Percentiles rank a stretch among this genome's conserved stretches.
These are phyloP conservation scores for Aphidius ervi DNA, from an alignment of 1,140 invertebrate species.

Conservation along the genomic window DNA sequence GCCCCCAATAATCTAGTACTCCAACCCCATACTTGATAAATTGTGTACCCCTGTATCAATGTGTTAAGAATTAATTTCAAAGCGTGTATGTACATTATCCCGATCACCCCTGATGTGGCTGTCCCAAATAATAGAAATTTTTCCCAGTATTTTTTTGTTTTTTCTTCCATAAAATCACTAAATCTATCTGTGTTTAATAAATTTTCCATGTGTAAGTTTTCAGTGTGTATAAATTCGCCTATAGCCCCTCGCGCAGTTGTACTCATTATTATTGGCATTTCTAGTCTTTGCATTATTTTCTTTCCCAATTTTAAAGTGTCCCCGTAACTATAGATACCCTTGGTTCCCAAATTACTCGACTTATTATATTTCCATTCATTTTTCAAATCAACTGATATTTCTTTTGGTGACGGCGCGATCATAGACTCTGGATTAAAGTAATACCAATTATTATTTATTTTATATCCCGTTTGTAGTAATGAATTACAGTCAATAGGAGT, in stretches of 20 bases:
- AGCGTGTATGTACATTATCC: not conserved
- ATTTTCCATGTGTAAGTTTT: not conserved
- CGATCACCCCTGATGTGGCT: conserved; percentile 13
- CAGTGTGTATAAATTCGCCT: not conserved
- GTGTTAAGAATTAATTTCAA: conserved; percentile 16
- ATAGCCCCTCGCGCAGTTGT: conserved; percentile 11
- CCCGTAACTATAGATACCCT: conserved; percentile 13
- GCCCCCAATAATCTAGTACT: conserved; percentile 8
- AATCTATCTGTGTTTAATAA: conserved; percentile 17
- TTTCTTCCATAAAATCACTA: conserved; percentile 4
- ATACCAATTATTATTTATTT: conserved; percentile 18
- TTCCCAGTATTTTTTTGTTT: conserved; percentile 10
- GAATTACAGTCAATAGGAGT: too few relatives aligned
- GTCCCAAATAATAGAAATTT: conserved; percentile 15
- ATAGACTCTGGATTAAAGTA: not conserved
- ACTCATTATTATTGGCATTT: conserved; percentile 17
- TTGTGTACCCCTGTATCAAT: conserved; percentile 14
- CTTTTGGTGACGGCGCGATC: not conserved
- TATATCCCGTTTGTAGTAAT: too few relatives aligned
- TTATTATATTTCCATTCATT: conserved; percentile 19
- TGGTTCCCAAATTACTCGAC: conserved; percentile 11
- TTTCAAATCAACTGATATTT: not conserved
- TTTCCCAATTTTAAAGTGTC: conserved; percentile 20
- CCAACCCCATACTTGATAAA: conserved; percentile 14
- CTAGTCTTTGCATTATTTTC: conserved; percentile 21